Base-by-base conservation (phyloP, 92 coral and sea anemone species). In the Pocillopora meandrina region DNA sequence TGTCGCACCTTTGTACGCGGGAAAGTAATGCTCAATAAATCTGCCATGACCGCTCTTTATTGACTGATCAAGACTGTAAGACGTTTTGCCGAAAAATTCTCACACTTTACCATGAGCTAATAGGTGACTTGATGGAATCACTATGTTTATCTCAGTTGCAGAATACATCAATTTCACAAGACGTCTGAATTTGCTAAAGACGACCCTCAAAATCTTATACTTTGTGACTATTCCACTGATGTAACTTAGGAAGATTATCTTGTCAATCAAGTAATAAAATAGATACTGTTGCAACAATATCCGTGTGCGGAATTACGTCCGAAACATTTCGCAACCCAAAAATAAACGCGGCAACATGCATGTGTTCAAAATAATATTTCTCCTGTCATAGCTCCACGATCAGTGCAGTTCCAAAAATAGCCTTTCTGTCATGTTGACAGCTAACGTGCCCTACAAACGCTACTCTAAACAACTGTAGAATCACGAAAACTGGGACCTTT, bases 191-290 rank as follows among this genome's bases (percentile, higher is more conserved):
- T 13, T 56, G 12, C 12, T 57, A 58, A 1, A 18, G 33, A 17
- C 31, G 56, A 42, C 62, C 84, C 10, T 23, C 55, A 12, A 16
- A 31, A 59, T 19, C 15, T 42, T 42, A 23, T 33, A 16, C 10
- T 15, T 21, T 16, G 36, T 33, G 1, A 55, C 55, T 66, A 23
- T 79, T 23, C 52, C 3, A 31, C 10, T 55, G 52, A 12, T 26
- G 3, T 56, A 20, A 16, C 52, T 12, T 56, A 52, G 15, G 0
- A 23, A 21, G 35, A 80, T 15, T 80, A 26, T 0, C 15, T n/a
- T 81, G 65, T 11, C 10, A 59, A 19, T n/a, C 35, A 13, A 10
- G 85, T 10, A 81, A 81, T 81, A 81, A 81, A 81, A 18, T 1
- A 19, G 9, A 35, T 4, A 3, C 26, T 47, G 0, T 47, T 14